Evolutionary conservation across 1,140 invertebrate species (phyloP).

Genomic region (Magallana ariakensis): DNA sequence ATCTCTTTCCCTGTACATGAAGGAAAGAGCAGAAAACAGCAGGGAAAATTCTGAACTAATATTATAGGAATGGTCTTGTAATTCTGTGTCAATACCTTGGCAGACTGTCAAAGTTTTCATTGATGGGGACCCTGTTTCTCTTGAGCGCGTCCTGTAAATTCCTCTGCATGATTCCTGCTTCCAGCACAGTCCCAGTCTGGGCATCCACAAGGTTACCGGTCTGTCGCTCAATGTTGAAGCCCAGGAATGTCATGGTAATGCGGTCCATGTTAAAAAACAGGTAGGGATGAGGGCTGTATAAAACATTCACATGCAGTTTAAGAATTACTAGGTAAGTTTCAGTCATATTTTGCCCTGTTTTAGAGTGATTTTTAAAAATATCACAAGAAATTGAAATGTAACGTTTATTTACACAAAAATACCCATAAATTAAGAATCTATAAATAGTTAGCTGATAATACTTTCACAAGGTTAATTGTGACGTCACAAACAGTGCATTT

Average conservation of each 20-base stretch:
- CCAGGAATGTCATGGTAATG: constrained; percentile 73
- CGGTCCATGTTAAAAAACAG: constrained; percentile 77
- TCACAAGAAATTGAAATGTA: too few species aligned
- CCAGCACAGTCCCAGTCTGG: constrained; percentile 65
- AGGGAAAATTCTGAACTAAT: not conserved
- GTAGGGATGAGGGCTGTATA: constrained; percentile 75
- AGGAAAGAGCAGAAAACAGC: not conserved
- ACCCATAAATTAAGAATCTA: too few species aligned
- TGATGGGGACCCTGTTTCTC: constrained; percentile 67
- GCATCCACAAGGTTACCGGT: constrained; percentile 72
- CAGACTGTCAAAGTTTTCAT: constrained; percentile 74
- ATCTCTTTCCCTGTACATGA: not conserved
- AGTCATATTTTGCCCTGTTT: too few species aligned
- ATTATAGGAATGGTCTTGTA: too few species aligned
- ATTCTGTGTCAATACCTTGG: constrained; percentile 61
- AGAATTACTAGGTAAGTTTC: too few species aligned
- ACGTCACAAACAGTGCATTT: too few species aligned
- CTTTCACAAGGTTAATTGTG: too few species aligned
- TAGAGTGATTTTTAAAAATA: too few species aligned
- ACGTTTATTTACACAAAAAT: too few species aligned
- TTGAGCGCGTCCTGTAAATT: constrained; percentile 65
- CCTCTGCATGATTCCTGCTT: constrained; percentile 61
- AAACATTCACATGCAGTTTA: too few species aligned
- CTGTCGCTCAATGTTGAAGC: constrained; percentile 71
- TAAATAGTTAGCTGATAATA: too few species aligned